phyloP scores from a whole-genome alignment of 1,140 invertebrate species.

The Heterodera carotae region DNA sequence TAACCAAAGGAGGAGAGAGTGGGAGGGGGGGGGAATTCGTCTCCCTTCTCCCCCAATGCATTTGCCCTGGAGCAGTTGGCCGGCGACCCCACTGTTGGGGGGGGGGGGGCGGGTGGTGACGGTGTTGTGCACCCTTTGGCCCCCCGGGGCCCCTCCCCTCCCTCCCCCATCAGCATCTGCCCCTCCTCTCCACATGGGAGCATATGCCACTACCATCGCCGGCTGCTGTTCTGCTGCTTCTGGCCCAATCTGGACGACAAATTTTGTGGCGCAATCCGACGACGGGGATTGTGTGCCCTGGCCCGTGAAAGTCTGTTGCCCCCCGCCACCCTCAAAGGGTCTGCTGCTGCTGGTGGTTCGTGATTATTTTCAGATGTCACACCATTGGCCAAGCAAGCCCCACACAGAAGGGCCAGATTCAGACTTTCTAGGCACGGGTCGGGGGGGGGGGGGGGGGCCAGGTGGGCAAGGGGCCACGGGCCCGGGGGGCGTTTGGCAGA shows the following conservation, averaged over 20 bases:
- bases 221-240: not conserved
- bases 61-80: constrained; percentile 1
- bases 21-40: not conserved
- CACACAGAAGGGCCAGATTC: constrained; percentile 1
- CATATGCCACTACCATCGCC: not conserved
- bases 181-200: not conserved
- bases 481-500: not conserved
- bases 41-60: not conserved
- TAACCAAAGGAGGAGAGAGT: not conserved
- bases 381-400: not conserved
- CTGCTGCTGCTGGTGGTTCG: not conserved
- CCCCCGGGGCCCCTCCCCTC: too few relatives aligned
- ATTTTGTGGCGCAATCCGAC: not conserved
- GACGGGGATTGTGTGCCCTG: not conserved
- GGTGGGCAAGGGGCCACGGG: not conserved
- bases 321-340: not conserved
- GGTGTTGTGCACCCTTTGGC: not conserved
- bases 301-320: not conserved
- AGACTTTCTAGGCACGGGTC: not conserved
- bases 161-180: not conserved
- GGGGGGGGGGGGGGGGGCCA: not conserved
- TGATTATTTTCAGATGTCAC: constrained; percentile 3
- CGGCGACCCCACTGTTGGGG: not conserved
- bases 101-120: not conserved
- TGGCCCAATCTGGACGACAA: constrained; percentile 1